Evolutionary conservation across 2,113 vertebrate species (phyloP).

Genomic region (Hyaena hyaena): DNA sequence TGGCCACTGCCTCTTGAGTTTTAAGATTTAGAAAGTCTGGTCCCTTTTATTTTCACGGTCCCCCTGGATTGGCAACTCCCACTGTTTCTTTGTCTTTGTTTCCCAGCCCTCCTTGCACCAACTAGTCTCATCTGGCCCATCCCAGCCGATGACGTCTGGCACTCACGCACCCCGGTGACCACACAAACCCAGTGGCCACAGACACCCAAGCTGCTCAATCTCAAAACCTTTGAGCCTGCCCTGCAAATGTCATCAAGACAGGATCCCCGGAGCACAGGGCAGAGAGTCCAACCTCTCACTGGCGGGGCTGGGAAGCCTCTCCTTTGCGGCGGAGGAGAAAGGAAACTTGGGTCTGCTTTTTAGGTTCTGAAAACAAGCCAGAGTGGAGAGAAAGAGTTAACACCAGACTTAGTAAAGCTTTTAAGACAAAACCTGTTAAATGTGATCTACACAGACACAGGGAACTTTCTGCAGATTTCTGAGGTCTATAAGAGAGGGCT

Average conservation of each 20-base stretch:
- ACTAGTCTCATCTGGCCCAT: slow-evolving; percentile 73
- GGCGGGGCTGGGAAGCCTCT: slow-evolving; percentile 89
- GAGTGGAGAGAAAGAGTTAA: slow-evolving; percentile 91
- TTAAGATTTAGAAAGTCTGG: slow-evolving; percentile 81
- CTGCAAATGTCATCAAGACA: slow-evolving; percentile 89
- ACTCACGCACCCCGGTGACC: slow-evolving; percentile 71
- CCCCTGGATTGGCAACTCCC: slow-evolving; percentile 74
- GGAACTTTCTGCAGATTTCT: slow-evolving; percentile 87
- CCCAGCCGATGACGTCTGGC: slow-evolving; percentile 79
- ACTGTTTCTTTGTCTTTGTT: slow-evolving; percentile 64
- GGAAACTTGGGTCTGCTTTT: slow-evolving; percentile 92
- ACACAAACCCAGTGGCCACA: slow-evolving; percentile 78
- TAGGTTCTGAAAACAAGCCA: slow-evolving; percentile 91
- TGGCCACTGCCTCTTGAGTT: slow-evolving; percentile 41
- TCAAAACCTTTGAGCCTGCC: slow-evolving; percentile 86
- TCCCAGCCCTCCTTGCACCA: slow-evolving; percentile 78
- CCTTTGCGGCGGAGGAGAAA: slow-evolving; percentile 90
- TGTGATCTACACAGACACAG: slow-evolving; percentile 87
- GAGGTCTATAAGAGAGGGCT: slow-evolving; percentile 87
- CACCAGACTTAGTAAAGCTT: slow-evolving; percentile 91
- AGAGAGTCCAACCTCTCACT: slow-evolving; percentile 90
- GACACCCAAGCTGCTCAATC: slow-evolving; percentile 83
- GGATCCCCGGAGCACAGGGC: slow-evolving; percentile 89
- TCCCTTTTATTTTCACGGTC: slow-evolving; percentile 74
- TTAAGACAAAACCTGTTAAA: slow-evolving; percentile 90